Percentiles rank a stretch among this genome's conserved stretches.
phyloP scores from a whole-genome alignment of 2,797 vertebrate species.

The Mus minutoides region DNA sequence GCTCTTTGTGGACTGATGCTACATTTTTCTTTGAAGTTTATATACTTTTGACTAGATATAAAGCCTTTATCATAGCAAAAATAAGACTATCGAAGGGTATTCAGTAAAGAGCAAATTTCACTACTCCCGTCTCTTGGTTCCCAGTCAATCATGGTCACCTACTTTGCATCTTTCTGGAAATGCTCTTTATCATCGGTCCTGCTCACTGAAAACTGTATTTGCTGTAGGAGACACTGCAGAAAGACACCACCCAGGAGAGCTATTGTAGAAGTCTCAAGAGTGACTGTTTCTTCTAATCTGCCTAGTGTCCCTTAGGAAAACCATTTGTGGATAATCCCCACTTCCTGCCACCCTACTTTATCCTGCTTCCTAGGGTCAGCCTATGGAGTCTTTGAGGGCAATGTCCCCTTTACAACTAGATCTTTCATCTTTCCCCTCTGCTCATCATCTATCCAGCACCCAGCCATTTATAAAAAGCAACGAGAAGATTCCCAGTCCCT shows the following conservation, averaged over 20 bases:
- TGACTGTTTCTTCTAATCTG: not conserved
- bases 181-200: not conserved
- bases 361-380: not conserved
- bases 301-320: not conserved
- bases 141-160: not conserved
- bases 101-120: constrained; percentile 10
- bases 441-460: not conserved
- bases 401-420: not conserved
- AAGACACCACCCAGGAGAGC: too few species aligned
- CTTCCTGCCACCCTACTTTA: not conserved
- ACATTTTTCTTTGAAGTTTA: constrained; percentile 4
- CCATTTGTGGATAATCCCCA: not conserved
- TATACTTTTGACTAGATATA: not conserved
- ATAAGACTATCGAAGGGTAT: not conserved
- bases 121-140: not conserved
- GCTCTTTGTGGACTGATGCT: not conserved
- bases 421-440: not conserved
- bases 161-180: constrained; percentile 23
- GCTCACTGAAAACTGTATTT: not conserved
- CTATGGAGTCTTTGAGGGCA: not conserved
- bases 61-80: not conserved
- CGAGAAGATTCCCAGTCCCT: not conserved
- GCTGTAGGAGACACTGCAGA: not conserved
- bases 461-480: not conserved
- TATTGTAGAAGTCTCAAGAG: not conserved